Evolutionary conservation across 2,113 vertebrate species (phyloP).

Genomic region (Morone saxatilis): DNA sequence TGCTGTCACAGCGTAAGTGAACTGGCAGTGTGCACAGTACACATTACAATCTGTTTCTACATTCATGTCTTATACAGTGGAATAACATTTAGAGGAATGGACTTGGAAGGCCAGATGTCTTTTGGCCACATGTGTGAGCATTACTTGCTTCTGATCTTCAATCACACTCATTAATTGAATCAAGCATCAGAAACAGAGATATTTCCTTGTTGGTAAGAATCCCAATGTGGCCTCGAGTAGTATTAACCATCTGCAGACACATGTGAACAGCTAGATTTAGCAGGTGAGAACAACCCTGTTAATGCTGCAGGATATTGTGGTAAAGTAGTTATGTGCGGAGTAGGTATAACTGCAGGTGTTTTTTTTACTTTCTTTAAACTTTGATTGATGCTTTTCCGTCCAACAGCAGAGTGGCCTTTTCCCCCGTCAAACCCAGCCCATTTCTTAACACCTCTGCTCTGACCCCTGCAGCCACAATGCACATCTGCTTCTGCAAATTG

Average conservation of each 20-base stretch:
- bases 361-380: conserved; percentile 5
- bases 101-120: background rate
- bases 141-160: background rate
- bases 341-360: background rate
- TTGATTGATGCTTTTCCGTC: conserved; percentile 14
- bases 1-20: too few species aligned
- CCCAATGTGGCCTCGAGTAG: background rate
- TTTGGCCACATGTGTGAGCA: background rate
- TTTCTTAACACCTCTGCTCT: background rate
- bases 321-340: background rate
- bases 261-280: background rate
- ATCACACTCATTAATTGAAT: background rate
- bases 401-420: background rate
- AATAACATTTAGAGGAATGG: background rate
- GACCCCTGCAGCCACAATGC: background rate
- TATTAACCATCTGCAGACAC: background rate
- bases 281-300: background rate
- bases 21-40: background rate
- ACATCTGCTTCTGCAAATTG: background rate
- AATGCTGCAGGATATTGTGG: background rate
- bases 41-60: background rate
- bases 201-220: background rate
- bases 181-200: background rate
- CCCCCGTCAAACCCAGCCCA: background rate
- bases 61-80: background rate